These are phyloP conservation scores for Euplexia lucipara DNA, from an alignment of 2,888 invertebrate species.

Conservation along the genomic window DNA sequence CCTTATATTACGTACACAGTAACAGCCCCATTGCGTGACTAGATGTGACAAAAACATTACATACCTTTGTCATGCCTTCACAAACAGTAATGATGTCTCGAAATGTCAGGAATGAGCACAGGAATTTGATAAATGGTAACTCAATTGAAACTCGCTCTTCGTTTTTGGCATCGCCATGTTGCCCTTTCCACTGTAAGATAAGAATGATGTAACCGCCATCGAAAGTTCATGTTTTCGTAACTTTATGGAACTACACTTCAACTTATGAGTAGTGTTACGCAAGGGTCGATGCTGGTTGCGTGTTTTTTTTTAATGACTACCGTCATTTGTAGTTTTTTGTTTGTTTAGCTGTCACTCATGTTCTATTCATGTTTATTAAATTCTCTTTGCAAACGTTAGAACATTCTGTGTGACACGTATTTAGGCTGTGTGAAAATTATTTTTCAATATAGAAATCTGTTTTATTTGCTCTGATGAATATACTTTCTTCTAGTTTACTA, in stretches of 20 bases:
- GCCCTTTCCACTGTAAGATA: conserved; percentile 32
- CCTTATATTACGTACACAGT: conserved; percentile 4
- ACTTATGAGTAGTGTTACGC: conserved; percentile 43
- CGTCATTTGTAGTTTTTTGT: conserved; percentile 21
- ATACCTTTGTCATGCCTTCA: conserved; percentile 21
- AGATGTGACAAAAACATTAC: conserved; percentile 34
- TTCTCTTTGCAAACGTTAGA: not conserved
- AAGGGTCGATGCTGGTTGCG: conserved; percentile 29
- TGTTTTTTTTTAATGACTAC: conserved; percentile 37
- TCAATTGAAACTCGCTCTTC: conserved; percentile 31
- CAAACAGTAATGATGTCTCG: conserved; percentile 24
- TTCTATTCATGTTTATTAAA: conserved; percentile 14
- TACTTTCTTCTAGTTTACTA: too few species aligned
- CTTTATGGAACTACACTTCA: conserved; percentile 46
- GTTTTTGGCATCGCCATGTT: conserved; percentile 12
- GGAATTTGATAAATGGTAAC: conserved; percentile 35
- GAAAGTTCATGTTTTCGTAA: conserved; percentile 54
- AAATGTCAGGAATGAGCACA: conserved; percentile 29
- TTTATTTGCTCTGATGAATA: too few species aligned
- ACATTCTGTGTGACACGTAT: not conserved
- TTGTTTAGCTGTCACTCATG: conserved; percentile 24
- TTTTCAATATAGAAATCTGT: too few species aligned
- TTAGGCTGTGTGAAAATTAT: too few species aligned
- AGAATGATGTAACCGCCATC: conserved; percentile 43
- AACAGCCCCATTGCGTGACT: conserved; percentile 29